Evolutionary conservation across 2,888 invertebrate genomes (phyloP).

Genomic region (Hypomecis punctinalis): DNA sequence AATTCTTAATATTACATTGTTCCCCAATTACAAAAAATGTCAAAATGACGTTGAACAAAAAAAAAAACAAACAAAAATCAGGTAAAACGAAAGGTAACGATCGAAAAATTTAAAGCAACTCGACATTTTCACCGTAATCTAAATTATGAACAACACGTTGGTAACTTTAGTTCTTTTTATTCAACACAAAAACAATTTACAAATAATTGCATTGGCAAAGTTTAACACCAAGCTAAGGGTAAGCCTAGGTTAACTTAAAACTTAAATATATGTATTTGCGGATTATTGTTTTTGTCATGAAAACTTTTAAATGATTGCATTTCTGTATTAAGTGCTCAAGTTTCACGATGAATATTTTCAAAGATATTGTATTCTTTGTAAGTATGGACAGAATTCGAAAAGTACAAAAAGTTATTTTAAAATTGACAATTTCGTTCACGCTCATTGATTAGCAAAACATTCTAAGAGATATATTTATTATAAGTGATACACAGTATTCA

Average conservation of each 20-base stretch:
- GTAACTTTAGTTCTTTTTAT: constrained; percentile 77
- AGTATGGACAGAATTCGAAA: too few relatives aligned
- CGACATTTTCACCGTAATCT: constrained; percentile 67
- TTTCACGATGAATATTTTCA: background rate
- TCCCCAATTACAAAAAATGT: constrained; percentile 75
- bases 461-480: too few relatives aligned
- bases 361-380: too few relatives aligned
- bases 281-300: constrained; percentile 19
- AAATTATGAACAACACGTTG: constrained; percentile 80
- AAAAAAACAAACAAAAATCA: constrained; percentile 72
- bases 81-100: constrained; percentile 82
- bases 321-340: background rate
- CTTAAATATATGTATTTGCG: background rate
- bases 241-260: constrained; percentile 2
- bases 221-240: constrained; percentile 14
- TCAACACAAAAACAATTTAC: constrained; percentile 53
- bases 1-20: constrained; percentile 81
- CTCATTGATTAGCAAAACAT: too few relatives aligned
- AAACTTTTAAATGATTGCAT: background rate
- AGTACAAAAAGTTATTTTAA: too few relatives aligned
- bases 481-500: too few relatives aligned
- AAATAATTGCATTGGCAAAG: constrained; percentile 59
- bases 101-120: constrained; percentile 79
- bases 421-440: too few relatives aligned
- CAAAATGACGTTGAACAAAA: constrained; percentile 68